Conservation (phyloP, 1,140 invertebrate species). For the Berghia stephanieae region DNA sequence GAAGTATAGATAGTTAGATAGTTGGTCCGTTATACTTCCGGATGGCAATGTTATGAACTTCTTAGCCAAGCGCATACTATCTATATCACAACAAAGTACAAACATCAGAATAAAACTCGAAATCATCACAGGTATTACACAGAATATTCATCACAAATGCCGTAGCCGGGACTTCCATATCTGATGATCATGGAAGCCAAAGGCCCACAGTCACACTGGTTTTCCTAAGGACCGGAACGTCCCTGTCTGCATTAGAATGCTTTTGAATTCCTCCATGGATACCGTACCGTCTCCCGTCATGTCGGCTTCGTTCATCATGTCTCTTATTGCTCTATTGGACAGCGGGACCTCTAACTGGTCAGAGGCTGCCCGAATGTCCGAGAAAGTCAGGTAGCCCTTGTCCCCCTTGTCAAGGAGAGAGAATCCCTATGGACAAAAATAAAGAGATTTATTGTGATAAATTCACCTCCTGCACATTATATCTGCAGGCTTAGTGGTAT, state of each 20-base stretch:
- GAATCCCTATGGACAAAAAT: constrained; percentile 42
- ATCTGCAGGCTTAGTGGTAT: not conserved
- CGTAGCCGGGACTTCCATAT: too few relatives aligned
- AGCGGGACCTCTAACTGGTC: constrained; percentile 46
- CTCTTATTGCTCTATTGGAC: constrained; percentile 51
- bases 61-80: too few relatives aligned
- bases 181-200: too few relatives aligned
- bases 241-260: constrained; percentile 55
- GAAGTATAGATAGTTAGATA: too few relatives aligned
- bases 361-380: constrained; percentile 42
- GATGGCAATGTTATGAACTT: too few relatives aligned
- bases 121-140: too few relatives aligned
- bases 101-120: too few relatives aligned
- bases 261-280: constrained; percentile 52
- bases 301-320: constrained; percentile 63
- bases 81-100: too few relatives aligned
- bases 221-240: constrained; percentile 32
- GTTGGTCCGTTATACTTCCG: too few relatives aligned
- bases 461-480: too few relatives aligned
- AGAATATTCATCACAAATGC: too few relatives aligned
- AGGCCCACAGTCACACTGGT: too few relatives aligned
- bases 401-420: constrained; percentile 43
- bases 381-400: constrained; percentile 49
- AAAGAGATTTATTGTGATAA: not conserved
- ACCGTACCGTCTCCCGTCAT: constrained; percentile 53